phyloP scores from a whole-genome alignment of 2,797 vertebrate genomes.

The Vireo griseus region DNA sequence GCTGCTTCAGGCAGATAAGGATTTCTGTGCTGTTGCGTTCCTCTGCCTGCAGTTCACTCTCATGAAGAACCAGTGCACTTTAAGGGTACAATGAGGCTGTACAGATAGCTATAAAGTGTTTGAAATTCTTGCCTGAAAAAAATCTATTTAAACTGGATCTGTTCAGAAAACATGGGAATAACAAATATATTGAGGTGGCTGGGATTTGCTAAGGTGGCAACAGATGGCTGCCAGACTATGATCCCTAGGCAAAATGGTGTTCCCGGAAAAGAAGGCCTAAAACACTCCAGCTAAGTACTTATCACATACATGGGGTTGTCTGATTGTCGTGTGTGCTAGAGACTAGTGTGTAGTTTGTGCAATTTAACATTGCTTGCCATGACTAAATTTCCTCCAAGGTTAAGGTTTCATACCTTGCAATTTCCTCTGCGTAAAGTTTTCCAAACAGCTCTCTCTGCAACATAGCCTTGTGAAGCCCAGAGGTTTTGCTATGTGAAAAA shows the following conservation, averaged over 20 bases:
- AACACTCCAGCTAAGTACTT: too few species aligned
- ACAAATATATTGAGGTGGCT: background rate
- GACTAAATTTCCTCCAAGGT: background rate
- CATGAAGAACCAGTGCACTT: background rate
- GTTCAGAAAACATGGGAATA: background rate
- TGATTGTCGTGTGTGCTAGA: background rate
- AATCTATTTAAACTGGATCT: background rate
- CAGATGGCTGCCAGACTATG: background rate
- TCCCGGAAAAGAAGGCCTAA: background rate
- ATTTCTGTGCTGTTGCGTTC: background rate
- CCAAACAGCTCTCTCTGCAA: background rate
- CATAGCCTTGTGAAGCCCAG: background rate
- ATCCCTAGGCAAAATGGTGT: background rate
- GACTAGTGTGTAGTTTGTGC: background rate
- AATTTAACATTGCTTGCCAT: background rate
- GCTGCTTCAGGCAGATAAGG: background rate
- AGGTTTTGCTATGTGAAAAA: background rate
- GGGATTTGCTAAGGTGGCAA: background rate
- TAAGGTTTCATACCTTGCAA: background rate
- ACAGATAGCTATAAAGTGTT: background rate
- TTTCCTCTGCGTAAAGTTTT: background rate
- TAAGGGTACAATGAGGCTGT: background rate
- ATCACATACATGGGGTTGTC: background rate
- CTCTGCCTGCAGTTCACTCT: background rate
- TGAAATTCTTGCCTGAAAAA: background rate